Evolutionary conservation across 2,113 vertebrate species (phyloP).

Genomic region (Poeciliopsis retropinna): DNA sequence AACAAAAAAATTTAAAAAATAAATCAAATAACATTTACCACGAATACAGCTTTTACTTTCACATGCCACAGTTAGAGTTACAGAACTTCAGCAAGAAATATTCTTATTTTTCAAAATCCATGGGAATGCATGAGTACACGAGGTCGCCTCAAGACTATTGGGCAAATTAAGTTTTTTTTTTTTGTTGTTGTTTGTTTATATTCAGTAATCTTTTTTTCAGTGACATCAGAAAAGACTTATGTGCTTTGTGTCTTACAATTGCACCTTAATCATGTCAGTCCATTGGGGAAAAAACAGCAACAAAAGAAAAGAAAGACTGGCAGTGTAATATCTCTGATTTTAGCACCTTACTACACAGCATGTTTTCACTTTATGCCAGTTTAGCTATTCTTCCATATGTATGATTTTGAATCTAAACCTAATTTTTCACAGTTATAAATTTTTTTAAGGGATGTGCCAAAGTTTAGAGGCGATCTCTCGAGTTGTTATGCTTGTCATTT

Average conservation of each 20-base stretch:
- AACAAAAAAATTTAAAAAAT: conserved; percentile 34
- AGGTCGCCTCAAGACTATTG: conserved; percentile 86
- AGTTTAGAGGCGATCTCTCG: conserved; percentile 86
- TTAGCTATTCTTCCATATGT: conserved; percentile 81
- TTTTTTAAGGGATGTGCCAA: conserved; percentile 85
- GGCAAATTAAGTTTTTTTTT: conserved; percentile 73
- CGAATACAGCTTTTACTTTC: conserved; percentile 76
- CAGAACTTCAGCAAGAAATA: conserved; percentile 67
- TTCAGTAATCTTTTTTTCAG: conserved; percentile 77
- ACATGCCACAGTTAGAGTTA: conserved; percentile 75
- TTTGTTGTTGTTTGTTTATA: conserved; percentile 64
- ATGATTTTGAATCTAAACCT: conserved; percentile 76
- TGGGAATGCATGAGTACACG: conserved; percentile 77
- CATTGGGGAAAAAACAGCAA: conserved; percentile 53
- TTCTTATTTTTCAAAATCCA: conserved; percentile 68
- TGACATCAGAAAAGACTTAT: conserved; percentile 71
- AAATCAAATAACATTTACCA: conserved; percentile 67
- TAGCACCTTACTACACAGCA: conserved; percentile 86
- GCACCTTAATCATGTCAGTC: conserved; percentile 84
- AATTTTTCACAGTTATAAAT: conserved; percentile 74
- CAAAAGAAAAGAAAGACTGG: conserved; percentile 67
- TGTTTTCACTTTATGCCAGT: conserved; percentile 84
- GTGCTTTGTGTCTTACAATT: conserved; percentile 83
- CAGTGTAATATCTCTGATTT: conserved; percentile 82
- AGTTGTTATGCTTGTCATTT: conserved; percentile 77